phyloP scores from a whole-genome alignment of 2,113 vertebrate genomes.

The Eclectus roratus region DNA sequence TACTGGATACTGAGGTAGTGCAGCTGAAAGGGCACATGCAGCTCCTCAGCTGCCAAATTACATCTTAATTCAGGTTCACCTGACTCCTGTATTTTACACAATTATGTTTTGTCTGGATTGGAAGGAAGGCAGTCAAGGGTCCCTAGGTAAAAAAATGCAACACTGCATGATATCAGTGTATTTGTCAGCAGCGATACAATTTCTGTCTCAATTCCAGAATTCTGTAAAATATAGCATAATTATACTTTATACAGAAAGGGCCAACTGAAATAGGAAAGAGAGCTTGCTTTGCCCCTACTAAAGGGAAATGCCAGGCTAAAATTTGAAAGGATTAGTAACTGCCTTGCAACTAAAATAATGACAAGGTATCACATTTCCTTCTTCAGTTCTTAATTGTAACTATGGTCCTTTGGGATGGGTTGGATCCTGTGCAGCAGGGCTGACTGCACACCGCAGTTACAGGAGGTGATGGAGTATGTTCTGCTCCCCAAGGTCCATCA shows the following conservation, averaged over 20 bases:
- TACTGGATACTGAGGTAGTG: not conserved
- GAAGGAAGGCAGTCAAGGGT: not conserved
- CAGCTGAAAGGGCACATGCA: not conserved
- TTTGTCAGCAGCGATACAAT: not conserved
- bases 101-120: not conserved
- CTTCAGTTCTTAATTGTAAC: not conserved
- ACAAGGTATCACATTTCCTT: not conserved
- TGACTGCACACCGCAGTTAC: not conserved
- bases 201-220: not conserved
- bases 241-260: not conserved
- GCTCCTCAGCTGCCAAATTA: not conserved
- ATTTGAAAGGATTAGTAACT: not conserved
- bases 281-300: not conserved
- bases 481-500: not conserved
- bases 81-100: not conserved
- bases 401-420: not conserved
- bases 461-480: fast-evolving
- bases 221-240: not conserved
- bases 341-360: not conserved
- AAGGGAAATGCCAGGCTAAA: not conserved
- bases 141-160: not conserved
- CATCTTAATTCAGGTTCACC: not conserved
- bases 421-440: not conserved
- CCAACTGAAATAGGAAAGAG: not conserved
- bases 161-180: not conserved